These are phyloP conservation scores for Sarcophaga caerulescens DNA, from an alignment of 2,888 invertebrate species.

Conservation along the genomic window DNA sequence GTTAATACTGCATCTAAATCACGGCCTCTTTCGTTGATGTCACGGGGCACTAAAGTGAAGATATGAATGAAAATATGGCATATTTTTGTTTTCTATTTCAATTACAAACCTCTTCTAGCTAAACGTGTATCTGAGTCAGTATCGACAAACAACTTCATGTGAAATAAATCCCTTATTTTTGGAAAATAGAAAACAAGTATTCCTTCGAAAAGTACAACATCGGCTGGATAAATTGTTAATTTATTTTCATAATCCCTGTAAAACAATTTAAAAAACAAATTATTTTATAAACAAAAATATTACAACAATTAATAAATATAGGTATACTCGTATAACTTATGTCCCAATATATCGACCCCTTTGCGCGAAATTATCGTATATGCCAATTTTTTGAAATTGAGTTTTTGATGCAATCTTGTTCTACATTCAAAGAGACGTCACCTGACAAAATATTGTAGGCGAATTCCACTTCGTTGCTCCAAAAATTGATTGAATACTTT, in stretches of 20 bases:
- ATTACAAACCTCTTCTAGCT: constrained; percentile 91
- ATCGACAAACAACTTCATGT: constrained; percentile 99
- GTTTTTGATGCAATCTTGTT: too few species aligned
- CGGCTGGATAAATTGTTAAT: constrained; percentile 94
- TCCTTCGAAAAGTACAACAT: constrained; percentile 98
- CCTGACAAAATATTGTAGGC: too few species aligned
- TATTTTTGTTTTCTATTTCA: background rate
- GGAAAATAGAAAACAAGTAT: constrained; percentile 99
- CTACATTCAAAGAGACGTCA: too few species aligned
- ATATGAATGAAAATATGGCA: background rate
- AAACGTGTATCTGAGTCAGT: constrained; percentile 99
- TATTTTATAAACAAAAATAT: background rate
- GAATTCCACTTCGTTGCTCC: too few species aligned
- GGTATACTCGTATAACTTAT: too few species aligned
- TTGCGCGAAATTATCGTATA: too few species aligned
- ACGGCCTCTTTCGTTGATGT: constrained; percentile 96
- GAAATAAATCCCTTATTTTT: constrained; percentile 95
- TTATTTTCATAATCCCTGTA: constrained; percentile 84
- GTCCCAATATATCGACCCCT: background rate
- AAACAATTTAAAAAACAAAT: background rate
- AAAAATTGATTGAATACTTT: too few species aligned
- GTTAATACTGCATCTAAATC: constrained; percentile 96
- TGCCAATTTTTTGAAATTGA: too few species aligned
- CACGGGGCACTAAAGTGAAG: constrained; percentile 90
- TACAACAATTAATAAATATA: too few species aligned